Base-by-base conservation (phyloP, 2,888 invertebrate genomes). In the Xanthorhoe designata region DNA sequence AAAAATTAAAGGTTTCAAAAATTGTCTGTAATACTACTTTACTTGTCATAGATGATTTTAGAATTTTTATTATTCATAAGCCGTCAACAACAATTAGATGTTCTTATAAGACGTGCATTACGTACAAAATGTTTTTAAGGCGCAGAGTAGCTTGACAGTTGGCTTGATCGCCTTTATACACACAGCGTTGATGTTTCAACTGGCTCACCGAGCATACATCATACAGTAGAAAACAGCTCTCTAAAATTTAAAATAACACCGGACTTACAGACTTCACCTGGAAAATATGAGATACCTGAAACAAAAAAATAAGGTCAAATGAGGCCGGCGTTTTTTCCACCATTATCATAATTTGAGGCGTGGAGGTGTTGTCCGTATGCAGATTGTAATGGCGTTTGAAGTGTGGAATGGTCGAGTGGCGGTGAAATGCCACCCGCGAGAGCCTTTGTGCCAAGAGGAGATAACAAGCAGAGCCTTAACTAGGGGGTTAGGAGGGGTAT, bases 261-360 rank as follows among this genome's bases (percentile, higher is more conserved):
- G 53, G 71, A 70, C 69, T 75, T 72, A 70, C 75, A 67, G 59
- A 19, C 66, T 72, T 54, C 57, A 62, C 66, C 54, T 61, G 64
- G 66, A 64, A 64, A 73, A 64, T 53, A 64, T 70, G 70, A 29
- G 64, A 78, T 88, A 90, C 89, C 85, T 87, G 86, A 70, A 88
- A 89, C 85, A 87, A 86, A 84, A 85, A n/a, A 75, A 80, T 78
- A 78, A 75, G 75, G 71, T 84, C 80, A 83, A 83, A 82, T 83
- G 77, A 82, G 72, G 76, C 69, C 71, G 77, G 75, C 77, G 77
- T 83, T 84, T 32, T 85, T 80, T 75, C 77, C 68, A 76, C 81
- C 80, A 82, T 87, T 86, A 84, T 79, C 81, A 86, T 84, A 85
- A 85, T 85, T 86, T 78, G 81, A 78, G 78, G 71, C 66, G 76